Conservation (phyloP, 2,888 invertebrate species). For the Strigamia maritima region DNA sequence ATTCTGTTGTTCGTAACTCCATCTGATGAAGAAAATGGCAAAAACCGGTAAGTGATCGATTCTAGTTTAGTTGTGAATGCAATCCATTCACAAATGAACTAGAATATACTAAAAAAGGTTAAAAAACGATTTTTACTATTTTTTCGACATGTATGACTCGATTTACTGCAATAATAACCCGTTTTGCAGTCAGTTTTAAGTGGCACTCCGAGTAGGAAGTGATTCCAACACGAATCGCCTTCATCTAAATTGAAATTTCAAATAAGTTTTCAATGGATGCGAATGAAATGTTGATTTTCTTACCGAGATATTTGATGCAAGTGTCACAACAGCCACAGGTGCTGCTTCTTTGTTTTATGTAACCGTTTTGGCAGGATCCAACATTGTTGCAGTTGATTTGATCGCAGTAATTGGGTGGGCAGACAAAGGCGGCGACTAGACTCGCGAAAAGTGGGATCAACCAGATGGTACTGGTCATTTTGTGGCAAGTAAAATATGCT, state of each 20-base stretch:
- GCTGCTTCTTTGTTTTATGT: not conserved
- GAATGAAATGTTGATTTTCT: not conserved
- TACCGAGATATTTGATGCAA: not conserved
- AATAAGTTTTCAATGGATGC: not conserved
- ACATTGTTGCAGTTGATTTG: not conserved
- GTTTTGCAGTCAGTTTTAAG: not conserved
- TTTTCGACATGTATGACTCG: not conserved
- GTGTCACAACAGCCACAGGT: not conserved
- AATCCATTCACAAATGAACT: too few species aligned
- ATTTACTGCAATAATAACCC: not conserved
- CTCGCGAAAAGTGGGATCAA: not conserved
- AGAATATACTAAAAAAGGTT: too few species aligned
- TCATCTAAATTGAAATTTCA: not conserved
- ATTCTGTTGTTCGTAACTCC: not conserved
- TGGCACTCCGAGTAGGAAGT: not conserved
- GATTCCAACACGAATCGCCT: not conserved
- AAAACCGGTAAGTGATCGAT: too few species aligned
- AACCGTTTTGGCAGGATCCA: not conserved
- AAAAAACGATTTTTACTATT: not conserved
- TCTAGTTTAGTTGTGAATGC: too few species aligned
- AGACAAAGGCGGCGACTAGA: not conserved
- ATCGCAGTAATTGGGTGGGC: not conserved
- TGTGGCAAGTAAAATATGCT: not conserved
- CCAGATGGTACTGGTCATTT: not conserved
- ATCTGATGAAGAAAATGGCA: too few species aligned